A percentile compares a stretch with the other conserved stretches of the same genome.
Conservation (phyloP, 2,797 vertebrate genomes). For the Pseudochirops corinnae region DNA sequence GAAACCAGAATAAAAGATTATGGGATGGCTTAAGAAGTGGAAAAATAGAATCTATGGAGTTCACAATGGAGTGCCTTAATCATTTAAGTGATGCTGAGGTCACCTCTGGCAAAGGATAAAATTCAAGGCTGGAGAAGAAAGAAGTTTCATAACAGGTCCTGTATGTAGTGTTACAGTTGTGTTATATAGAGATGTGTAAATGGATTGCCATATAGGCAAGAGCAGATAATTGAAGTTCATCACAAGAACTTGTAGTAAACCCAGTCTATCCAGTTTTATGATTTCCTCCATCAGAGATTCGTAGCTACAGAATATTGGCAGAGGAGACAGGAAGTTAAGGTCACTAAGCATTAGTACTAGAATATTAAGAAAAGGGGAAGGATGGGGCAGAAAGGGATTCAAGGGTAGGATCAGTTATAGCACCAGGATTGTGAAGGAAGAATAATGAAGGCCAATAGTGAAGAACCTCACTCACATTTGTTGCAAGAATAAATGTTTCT, state of each 20-base stretch:
- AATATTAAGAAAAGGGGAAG: neutral
- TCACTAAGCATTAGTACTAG: neutral
- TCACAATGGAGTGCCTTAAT: neutral
- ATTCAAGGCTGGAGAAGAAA: neutral
- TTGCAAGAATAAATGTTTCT: neutral
- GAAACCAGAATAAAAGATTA: neutral
- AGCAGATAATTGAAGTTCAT: neutral
- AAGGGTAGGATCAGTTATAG: neutral
- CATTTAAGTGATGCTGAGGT: neutral
- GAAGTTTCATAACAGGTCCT: neutral
- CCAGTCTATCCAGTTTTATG: neutral
- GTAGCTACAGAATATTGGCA: neutral
- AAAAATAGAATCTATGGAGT: neutral
- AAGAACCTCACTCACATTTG: neutral
- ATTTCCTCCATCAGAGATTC: neutral
- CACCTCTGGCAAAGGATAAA: neutral
- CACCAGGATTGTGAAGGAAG: neutral
- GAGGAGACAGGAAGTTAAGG: neutral
- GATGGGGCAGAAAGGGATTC: neutral
- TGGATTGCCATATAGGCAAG: neutral
- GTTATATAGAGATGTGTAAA: neutral
- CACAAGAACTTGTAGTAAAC: neutral
- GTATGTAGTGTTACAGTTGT: neutral
- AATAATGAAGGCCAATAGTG: neutral
- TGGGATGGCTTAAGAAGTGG: neutral